Base-by-base conservation (phyloP, 30 jellyfish, hydroid and myxozoan genomes). In the Sanderia malayensis region DNA sequence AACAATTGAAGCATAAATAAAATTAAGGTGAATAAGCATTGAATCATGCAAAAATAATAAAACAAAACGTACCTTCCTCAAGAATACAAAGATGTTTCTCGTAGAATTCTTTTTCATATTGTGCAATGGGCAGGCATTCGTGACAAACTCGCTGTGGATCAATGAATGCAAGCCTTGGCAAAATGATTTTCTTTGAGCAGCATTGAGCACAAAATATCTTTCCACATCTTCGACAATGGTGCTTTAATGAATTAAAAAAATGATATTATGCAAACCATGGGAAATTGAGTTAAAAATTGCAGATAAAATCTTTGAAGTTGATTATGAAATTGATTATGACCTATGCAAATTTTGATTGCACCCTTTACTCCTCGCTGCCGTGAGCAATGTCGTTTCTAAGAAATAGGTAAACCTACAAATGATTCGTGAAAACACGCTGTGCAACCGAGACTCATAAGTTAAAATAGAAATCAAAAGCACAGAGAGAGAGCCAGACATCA, bases 161-260 rank as follows among this genome's bases (percentile, higher is more conserved):
- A 44, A 90, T 94, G 47, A 62, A 90, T 27, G 89, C 62, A 15
- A 90, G 76, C 63, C 96, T 58, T 44, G 94, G 96, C 26, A 90
- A 55, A 18, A 72, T 18, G 17, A 84, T 34, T 46, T 90, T 90
- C 18, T 45, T 46, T 2, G 30, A 18, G 53, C 98, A 90, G 71
- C 98, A 90, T 15, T 63, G 63, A 15, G 87, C 85, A 59, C 98
- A 90, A 76, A 22, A 90, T 15, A 90, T 79, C 52, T 72, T 76
- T 25, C 98, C 98, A 90, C 98, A 90, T 22, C 95, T 74, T 46
- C 98, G 66, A 70, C 98, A 90, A 70, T 90, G 98, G 60, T 90
- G 98, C 96, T 84, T 44, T 2, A 41, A 41, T 28, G 13, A 31
- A n/a, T n/a, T n/a, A n/a, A n/a, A n/a, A n/a, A n/a, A n/a, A n/a